Percentiles rank a stretch among this genome's conserved stretches.
These are phyloP conservation scores for Lomographa bimaculata DNA, from an alignment of 2,888 invertebrate species.

Conservation along the genomic window DNA sequence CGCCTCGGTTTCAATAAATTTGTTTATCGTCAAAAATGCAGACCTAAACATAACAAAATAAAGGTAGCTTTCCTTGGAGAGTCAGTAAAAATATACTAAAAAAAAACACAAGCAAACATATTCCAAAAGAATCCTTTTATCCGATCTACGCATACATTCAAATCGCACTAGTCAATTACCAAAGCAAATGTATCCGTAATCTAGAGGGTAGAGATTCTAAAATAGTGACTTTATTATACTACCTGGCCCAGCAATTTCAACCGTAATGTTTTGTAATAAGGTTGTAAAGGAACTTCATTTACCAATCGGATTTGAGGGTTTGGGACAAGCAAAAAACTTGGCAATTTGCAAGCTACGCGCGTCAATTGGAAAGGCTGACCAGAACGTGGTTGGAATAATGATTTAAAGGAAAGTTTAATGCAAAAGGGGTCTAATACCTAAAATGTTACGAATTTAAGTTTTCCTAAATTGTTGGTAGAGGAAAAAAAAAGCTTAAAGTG, in stretches of 20 bases:
- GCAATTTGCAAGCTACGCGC: constrained; percentile 12
- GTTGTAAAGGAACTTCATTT: background rate
- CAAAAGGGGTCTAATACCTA: constrained; percentile 6
- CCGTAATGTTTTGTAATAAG: background rate
- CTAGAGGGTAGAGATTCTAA: background rate
- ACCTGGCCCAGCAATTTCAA: background rate
- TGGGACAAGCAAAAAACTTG: constrained; percentile 3
- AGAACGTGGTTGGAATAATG: constrained; percentile 14
- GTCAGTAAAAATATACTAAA: no score
- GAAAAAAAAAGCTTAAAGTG: no score
- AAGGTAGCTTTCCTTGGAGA: no score
- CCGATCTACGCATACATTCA: no score
- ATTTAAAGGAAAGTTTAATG: constrained; percentile 4
- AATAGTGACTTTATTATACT: background rate
- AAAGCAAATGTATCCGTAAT: background rate
- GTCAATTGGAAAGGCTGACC: constrained; percentile 20
- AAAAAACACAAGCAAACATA: no score
- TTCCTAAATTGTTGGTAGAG: no score
- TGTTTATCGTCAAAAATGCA: no score
- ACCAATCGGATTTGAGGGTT: constrained; percentile 7
- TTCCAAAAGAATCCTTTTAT: no score
- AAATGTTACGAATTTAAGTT: background rate
- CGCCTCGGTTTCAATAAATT: no score
- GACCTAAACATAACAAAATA: no score
- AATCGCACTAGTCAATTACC: constrained; percentile 2